Evolutionary conservation across 1,140 invertebrate genomes (phyloP), one percentile per base, ranked within the genome.

Genomic region (Brachionus rubens): DNA sequence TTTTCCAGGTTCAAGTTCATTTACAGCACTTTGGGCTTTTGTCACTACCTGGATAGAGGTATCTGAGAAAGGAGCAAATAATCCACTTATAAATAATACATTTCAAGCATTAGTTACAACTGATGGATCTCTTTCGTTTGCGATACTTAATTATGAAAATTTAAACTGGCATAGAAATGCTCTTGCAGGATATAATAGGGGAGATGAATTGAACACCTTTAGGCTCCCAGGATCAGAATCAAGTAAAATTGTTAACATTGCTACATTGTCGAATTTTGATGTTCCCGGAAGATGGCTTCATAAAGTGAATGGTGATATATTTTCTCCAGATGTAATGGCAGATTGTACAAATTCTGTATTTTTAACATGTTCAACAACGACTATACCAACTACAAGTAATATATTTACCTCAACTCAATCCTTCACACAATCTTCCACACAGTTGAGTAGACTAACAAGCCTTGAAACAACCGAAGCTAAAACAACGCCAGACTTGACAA

Each of bases 71-170:
- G 1, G 10, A 19, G 16, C 28, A 41, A 7, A 14, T 19, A 36
- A 62, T 28, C 9, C 3, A 26, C 7, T 16, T 40, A 36, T 16
- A 40, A 19, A 62, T 7, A 62, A 40, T 7, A 40, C 16, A 40
- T 19, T 62, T 41, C 30, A 62, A 21, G 56, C 30, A n/a, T 14
- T 62, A 7, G 41, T 62, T n/a, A 16, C 56, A 16, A 62, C 56
- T 7, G 26, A 62, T 62, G 30, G 30, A 7, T 4, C 19, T 16
- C 41, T 40, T 40, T 62, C 56, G 10, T 62, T 62, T 40, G 19
- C 56, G 7, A 62, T 62, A 40, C 41, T 62, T 62, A 62, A 36
- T 40, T 62, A 62, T 62, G 16, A 62, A 10, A 36, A 9, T 26
- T 26, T 62, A 2, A 16, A 3, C 1, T 62, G 56, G 56, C 16